These are phyloP conservation scores for Gallinago stenura DNA, from an alignment of 2,797 vertebrate genomes.

Conservation along the genomic window DNA sequence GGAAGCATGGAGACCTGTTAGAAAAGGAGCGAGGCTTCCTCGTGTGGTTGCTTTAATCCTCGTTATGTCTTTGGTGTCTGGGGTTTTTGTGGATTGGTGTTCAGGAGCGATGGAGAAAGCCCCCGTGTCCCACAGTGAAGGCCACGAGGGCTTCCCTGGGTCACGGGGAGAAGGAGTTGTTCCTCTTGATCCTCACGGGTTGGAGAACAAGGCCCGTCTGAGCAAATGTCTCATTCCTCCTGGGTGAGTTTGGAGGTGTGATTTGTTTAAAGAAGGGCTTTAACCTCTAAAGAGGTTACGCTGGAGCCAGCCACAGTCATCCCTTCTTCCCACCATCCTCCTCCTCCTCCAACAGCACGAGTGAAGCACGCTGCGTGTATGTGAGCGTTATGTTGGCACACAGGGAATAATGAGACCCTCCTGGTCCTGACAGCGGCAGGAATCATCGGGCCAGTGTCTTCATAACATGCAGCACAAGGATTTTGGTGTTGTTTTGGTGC, in stretches of 20 bases:
- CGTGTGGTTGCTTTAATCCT: background rate
- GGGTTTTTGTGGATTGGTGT: background rate
- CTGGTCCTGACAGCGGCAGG: background rate
- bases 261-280: background rate
- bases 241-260: background rate
- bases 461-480: rapidly evolving
- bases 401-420: background rate
- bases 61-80: background rate
- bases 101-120: background rate
- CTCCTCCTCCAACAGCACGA: background rate
- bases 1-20: background rate
- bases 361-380: rapidly evolving
- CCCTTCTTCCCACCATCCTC: background rate
- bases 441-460: background rate
- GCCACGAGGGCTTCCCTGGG: rapidly evolving
- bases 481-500: background rate
- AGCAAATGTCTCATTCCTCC: background rate
- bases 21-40: background rate
- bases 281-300: background rate
- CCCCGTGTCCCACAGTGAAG: rapidly evolving
- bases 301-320: background rate
- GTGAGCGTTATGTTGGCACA: rapidly evolving
- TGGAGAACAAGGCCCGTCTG: background rate
- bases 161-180: background rate
- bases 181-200: rapidly evolving